phyloP scores from a whole-genome alignment of 1,140 invertebrate species.

The Copidosoma floridanum region DNA sequence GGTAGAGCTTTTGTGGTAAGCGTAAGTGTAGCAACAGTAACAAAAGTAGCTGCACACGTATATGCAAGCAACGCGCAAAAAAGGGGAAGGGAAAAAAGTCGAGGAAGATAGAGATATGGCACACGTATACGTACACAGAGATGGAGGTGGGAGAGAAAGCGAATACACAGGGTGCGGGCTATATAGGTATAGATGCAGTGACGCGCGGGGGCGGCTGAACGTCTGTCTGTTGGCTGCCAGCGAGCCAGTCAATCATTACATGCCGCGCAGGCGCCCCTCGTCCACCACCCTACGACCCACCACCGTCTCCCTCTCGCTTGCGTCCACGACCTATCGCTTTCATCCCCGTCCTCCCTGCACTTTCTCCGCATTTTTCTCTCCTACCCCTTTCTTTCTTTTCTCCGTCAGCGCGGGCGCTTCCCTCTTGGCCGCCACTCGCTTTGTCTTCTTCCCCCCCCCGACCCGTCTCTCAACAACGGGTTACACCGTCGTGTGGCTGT shows the following conservation, averaged over 20 bases:
- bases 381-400: neutral
- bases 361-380: slow-evolving; percentile 29
- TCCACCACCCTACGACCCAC: neutral
- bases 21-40: too few relatives aligned
- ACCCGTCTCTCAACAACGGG: neutral
- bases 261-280: slow-evolving; percentile 49
- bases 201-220: slow-evolving; percentile 44
- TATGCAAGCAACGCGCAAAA: neutral
- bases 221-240: slow-evolving; percentile 59
- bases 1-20: neutral
- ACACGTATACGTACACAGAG: too few relatives aligned
- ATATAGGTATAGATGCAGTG: too few relatives aligned
- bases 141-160: slow-evolving; percentile 22
- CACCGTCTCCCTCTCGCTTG: slow-evolving; percentile 18
- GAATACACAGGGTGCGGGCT: slow-evolving; percentile 21
- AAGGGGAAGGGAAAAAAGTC: neutral
- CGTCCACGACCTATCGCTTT: slow-evolving; percentile 5
- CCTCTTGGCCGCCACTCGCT: neutral
- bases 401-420: neutral
- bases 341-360: slow-evolving; percentile 20
- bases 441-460: neutral
- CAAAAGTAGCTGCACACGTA: slow-evolving; percentile 28
- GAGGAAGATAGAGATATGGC: slow-evolving; percentile 5
- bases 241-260: slow-evolving; percentile 59
- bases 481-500: too few relatives aligned